These are phyloP conservation scores for Choristoneura rosaceana DNA, from an alignment of 2,888 invertebrate species.

Conservation along the genomic window DNA sequence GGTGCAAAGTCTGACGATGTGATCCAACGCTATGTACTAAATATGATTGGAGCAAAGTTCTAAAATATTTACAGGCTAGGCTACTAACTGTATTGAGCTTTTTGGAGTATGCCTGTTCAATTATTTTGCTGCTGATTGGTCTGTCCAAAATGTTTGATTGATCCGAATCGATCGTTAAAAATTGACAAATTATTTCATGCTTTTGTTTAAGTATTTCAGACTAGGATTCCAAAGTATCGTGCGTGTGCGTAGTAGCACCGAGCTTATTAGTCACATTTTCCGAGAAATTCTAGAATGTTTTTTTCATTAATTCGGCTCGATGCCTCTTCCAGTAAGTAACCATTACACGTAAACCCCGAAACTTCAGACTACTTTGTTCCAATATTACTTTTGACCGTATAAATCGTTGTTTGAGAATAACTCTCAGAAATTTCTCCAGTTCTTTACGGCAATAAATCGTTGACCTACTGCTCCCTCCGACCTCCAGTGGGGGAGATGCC, in stretches of 20 bases:
- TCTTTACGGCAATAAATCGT: conserved; percentile 38
- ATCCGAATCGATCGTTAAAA: too few relatives aligned
- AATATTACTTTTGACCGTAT: conserved; percentile 21
- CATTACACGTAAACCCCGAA: not conserved
- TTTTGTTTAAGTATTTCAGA: too few relatives aligned
- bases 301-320: not conserved
- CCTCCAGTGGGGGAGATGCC: conserved; percentile 47
- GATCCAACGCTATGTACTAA: too few relatives aligned
- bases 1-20: too few relatives aligned
- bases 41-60: too few relatives aligned
- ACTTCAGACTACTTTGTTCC: conserved; percentile 3
- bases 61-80: too few relatives aligned
- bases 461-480: conserved; percentile 51
- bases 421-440: conserved; percentile 27
- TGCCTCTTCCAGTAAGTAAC: not conserved
- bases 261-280: not conserved
- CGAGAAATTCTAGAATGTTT: conserved; percentile 13
- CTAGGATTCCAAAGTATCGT: not conserved
- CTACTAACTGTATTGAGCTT: too few relatives aligned
- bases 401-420: conserved; percentile 35
- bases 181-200: too few relatives aligned
- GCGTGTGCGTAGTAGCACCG: not conserved
- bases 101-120: too few relatives aligned
- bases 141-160: too few relatives aligned
- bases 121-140: too few relatives aligned